phyloP scores from a whole-genome alignment of 2,113 vertebrate genomes.

The Otus sunia region DNA sequence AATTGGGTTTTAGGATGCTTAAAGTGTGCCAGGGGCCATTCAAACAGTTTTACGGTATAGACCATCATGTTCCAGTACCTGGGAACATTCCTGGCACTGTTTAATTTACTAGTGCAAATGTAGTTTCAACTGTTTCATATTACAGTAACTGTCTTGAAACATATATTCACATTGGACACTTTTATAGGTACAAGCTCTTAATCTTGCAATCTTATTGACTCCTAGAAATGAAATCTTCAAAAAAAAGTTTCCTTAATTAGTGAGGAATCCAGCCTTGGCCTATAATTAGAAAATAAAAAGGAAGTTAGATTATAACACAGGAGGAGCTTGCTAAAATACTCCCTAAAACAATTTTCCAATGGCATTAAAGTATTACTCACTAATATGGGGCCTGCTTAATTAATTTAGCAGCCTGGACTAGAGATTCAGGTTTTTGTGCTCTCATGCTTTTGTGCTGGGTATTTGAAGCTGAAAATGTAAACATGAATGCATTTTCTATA shows the following conservation, averaged over 20 bases:
- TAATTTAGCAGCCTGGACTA: slow-evolving; percentile 31
- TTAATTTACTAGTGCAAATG: not conserved
- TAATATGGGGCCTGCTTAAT: not conserved
- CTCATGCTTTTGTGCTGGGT: slow-evolving; percentile 38
- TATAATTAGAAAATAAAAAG: slow-evolving; percentile 36
- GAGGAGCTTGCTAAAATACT: slow-evolving; percentile 15
- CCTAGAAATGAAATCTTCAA: not conserved
- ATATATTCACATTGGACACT: not conserved
- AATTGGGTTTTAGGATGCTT: not conserved
- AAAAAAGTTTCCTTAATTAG: not conserved
- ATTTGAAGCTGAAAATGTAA: slow-evolving; percentile 60
- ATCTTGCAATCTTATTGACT: not conserved
- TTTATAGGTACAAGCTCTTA: not conserved
- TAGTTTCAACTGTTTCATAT: not conserved
- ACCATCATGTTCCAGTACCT: not conserved
- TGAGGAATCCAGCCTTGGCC: not conserved
- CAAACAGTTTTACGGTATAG: not conserved
- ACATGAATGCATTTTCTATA: slow-evolving; percentile 32
- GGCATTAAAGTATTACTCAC: not conserved
- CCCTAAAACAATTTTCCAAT: not conserved
- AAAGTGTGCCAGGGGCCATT: not conserved
- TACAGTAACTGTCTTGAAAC: not conserved
- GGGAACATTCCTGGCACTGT: not conserved
- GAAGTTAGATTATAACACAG: not conserved
- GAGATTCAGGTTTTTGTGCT: slow-evolving; percentile 45